Percentiles rank a stretch among this genome's conserved stretches.
These are phyloP conservation scores for Tiaroga cobitis DNA, from an alignment of 2,797 vertebrate genomes.

Conservation along the genomic window DNA sequence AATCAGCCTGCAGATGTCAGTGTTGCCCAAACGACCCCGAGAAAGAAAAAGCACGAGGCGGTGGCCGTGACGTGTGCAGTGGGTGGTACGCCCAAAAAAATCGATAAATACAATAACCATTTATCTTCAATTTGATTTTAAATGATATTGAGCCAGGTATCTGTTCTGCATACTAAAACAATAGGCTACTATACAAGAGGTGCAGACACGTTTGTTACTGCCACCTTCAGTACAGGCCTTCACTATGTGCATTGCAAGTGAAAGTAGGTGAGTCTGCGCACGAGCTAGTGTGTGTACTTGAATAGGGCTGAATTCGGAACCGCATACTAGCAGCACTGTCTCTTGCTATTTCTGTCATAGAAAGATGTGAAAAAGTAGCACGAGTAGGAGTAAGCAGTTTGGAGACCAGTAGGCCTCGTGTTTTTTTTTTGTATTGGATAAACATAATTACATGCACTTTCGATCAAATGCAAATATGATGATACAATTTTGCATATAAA, in stretches of 20 bases:
- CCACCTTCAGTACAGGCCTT: not conserved
- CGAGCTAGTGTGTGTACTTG: no score
- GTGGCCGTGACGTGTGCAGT: not conserved
- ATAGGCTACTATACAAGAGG: not conserved
- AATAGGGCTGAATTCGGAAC: no score
- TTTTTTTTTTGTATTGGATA: not conserved
- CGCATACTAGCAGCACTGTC: no score
- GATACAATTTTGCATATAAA: not conserved
- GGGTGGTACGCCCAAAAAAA: not conserved
- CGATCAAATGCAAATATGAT: not conserved
- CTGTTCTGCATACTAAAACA: constrained; percentile 6
- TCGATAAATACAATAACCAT: not conserved
- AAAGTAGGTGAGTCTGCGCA: not conserved
- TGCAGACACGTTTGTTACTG: not conserved
- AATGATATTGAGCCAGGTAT: not conserved
- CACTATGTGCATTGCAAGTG: no score
- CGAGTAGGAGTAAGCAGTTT: no score
- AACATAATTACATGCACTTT: not conserved
- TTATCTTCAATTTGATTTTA: not conserved
- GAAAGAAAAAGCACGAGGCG: not conserved
- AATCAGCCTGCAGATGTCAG: constrained; percentile 45
- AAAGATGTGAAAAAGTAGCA: no score
- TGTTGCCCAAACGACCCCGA: not conserved
- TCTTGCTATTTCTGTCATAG: no score
- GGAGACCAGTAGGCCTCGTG: no score